Evolutionary conservation across 2,888 invertebrate genomes (phyloP).

Genomic region (Coelogynopora nodosa): DNA sequence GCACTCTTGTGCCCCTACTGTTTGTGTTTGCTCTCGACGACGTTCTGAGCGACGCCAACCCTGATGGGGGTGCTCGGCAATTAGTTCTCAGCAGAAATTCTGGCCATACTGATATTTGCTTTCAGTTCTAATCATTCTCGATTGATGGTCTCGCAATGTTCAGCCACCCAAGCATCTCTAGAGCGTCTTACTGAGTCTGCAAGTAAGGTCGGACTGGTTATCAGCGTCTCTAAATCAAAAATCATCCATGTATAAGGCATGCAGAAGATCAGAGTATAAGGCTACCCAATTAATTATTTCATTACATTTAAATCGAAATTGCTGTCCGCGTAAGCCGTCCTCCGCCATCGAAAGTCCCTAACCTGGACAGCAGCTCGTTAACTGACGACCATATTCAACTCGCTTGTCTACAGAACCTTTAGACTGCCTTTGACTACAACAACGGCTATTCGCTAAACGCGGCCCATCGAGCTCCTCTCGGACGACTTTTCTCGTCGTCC

Average conservation of each 20-base stretch:
- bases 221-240: neutral
- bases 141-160: neutral
- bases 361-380: neutral
- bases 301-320: neutral
- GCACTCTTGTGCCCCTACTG: no score
- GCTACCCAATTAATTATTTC: neutral
- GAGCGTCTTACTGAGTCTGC: neutral
- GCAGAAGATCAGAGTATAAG: neutral
- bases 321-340: neutral
- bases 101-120: neutral
- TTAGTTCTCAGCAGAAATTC: neutral
- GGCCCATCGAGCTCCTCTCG: neutral
- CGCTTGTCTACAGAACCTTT: neutral
- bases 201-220: neutral
- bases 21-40: neutral
- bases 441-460: neutral
- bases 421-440: neutral
- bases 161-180: neutral
- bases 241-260: neutral
- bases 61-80: neutral
- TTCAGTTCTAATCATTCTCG: neutral
- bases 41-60: neutral
- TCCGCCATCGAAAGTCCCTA: neutral
- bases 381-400: neutral
- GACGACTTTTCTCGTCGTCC: neutral